Percentiles rank a stretch among this genome's conserved stretches.
These are phyloP conservation scores for Struthio camelus DNA, from an alignment of 2,113 vertebrate species.

Conservation along the genomic window DNA sequence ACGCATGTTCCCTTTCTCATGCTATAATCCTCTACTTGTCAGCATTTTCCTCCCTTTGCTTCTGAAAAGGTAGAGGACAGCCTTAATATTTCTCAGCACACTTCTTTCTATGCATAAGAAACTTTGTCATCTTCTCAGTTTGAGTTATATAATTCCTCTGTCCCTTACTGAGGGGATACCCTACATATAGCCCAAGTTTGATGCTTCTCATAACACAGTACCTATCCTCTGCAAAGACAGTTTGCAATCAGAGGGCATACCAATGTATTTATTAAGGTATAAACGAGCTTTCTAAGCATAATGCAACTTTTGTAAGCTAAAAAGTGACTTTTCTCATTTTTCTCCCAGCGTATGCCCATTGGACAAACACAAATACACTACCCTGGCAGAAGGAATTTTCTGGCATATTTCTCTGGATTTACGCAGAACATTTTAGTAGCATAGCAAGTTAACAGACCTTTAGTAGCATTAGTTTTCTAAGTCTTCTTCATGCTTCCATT, in stretches of 20 bases:
- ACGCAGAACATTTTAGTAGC: neutral
- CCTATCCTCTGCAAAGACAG: neutral
- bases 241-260: neutral
- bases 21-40: neutral
- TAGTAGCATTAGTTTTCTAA: neutral
- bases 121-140: neutral
- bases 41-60: neutral
- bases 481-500: neutral
- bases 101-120: neutral
- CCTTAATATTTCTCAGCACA: neutral
- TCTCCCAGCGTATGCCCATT: too few relatives aligned
- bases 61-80: neutral
- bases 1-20: neutral
- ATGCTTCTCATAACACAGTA: neutral
- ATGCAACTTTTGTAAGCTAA: neutral
- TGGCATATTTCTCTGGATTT: neutral
- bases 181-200: neutral
- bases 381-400: neutral
- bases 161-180: neutral
- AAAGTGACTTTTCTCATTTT: neutral
- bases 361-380: neutral
- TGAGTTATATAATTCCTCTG: neutral
- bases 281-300: neutral
- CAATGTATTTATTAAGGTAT: neutral
- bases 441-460: neutral